These are phyloP conservation scores for Cremastinae sp. DNA, from an alignment of 2,888 invertebrate species.

Conservation along the genomic window DNA sequence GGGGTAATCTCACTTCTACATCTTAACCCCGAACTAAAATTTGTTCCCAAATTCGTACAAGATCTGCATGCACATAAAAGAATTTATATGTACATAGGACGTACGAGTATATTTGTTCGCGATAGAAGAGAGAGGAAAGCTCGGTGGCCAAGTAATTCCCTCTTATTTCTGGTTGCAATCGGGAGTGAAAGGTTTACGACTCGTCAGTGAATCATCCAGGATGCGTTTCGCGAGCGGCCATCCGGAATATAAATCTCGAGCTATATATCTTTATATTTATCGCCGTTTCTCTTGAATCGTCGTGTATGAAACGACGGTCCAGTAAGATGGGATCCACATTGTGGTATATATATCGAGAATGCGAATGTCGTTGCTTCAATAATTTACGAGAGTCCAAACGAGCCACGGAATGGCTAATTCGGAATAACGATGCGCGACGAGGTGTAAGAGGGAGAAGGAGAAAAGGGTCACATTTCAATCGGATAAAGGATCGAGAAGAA, in stretches of 20 bases:
- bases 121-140: slow-evolving; percentile 20
- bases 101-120: slow-evolving; percentile 3
- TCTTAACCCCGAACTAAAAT: too few species aligned
- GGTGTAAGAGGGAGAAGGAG: neutral
- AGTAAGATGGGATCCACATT: slow-evolving; percentile 46
- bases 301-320: slow-evolving; percentile 31
- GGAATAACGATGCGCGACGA: slow-evolving; percentile 40
- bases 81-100: neutral
- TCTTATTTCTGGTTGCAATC: slow-evolving; percentile 54
- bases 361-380: slow-evolving; percentile 47
- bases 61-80: neutral
- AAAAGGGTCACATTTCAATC: neutral
- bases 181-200: slow-evolving; percentile 64
- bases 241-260: slow-evolving; percentile 8
- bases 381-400: slow-evolving; percentile 50
- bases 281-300: slow-evolving; percentile 6
- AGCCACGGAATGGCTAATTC: slow-evolving; percentile 54
- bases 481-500: too few species aligned
- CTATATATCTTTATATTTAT: slow-evolving; percentile 6
- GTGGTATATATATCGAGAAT: slow-evolving; percentile 46
- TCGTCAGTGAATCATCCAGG: slow-evolving; percentile 59
- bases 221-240: slow-evolving; percentile 21
- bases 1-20: neutral
- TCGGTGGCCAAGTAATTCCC: slow-evolving; percentile 31
- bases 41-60: too few species aligned